Percentiles rank a stretch among this genome's conserved stretches.
Conservation (phyloP, 2,888 invertebrate species). For the Keiferia lycopersicella region DNA sequence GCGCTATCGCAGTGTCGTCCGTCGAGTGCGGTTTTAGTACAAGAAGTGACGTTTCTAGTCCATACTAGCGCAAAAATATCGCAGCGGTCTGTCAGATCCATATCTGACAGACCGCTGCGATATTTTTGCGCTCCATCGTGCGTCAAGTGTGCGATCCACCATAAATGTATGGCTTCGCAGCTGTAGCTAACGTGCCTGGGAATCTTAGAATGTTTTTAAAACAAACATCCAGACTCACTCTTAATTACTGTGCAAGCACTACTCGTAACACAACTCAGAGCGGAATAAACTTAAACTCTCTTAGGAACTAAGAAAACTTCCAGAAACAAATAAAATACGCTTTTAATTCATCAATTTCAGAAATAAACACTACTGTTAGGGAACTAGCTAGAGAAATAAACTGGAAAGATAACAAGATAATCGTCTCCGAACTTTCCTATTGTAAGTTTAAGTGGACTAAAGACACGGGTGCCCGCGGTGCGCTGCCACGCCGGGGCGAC, state of each 20-base stretch:
- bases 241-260: constrained; percentile 11
- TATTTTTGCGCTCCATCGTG: no score
- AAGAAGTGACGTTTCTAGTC: no score
- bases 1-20: no score
- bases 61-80: no score
- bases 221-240: neutral
- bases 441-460: constrained; percentile 62
- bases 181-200: no score
- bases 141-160: no score
- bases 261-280: constrained; percentile 3
- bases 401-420: constrained; percentile 67
- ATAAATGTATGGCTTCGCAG: no score
- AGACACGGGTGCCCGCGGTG: constrained; percentile 43
- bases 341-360: constrained; percentile 27
- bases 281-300: constrained; percentile 17
- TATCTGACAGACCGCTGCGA: no score
- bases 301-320: constrained; percentile 8
- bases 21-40: no score
- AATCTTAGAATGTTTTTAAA: no score
- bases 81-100: no score
- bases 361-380: constrained; percentile 30
- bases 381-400: constrained; percentile 42
- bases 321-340: constrained; percentile 11
- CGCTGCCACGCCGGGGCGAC: neutral
- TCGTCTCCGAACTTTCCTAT: constrained; percentile 63